Conservation (phyloP, 2,797 vertebrate genomes). For the Atherinosoma microstoma region DNA sequence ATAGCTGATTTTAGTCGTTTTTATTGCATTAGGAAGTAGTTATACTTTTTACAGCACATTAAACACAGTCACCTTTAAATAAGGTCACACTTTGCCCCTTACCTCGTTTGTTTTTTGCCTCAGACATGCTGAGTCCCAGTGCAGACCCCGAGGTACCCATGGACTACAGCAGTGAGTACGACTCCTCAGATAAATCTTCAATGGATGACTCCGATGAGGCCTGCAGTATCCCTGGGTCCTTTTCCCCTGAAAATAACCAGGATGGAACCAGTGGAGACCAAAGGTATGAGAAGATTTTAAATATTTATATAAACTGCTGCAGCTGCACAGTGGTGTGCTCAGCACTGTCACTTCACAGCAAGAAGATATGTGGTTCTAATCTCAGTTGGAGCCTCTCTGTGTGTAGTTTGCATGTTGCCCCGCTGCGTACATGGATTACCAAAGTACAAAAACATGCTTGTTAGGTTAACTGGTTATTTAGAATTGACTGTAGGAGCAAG, state of each 20-base stretch:
- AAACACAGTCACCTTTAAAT: neutral
- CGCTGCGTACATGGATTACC: neutral
- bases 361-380: neutral
- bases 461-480: neutral
- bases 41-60: slow-evolving; percentile 9
- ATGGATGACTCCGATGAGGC: slow-evolving; percentile 88
- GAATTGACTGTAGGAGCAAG: neutral
- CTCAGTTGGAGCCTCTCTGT: neutral
- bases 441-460: neutral
- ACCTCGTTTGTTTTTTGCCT: neutral
- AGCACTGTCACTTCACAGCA: neutral
- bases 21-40: neutral
- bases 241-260: slow-evolving; percentile 87
- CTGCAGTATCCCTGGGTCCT: slow-evolving; percentile 88
- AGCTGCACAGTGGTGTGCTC: neutral
- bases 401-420: neutral
- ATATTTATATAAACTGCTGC: neutral
- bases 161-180: slow-evolving; percentile 88
- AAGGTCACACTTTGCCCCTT: neutral
- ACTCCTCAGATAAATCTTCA: slow-evolving; percentile 85
- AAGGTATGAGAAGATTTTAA: slow-evolving; percentile 73
- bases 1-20: neutral
- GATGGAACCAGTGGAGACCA: slow-evolving; percentile 84
- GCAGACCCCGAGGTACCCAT: slow-evolving; percentile 86
- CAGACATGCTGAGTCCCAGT: slow-evolving; percentile 84